Evolutionary conservation across 2,113 vertebrate species (phyloP), one percentile per base, ranked within the genome.

Genomic region (Nibea coibor): DNA sequence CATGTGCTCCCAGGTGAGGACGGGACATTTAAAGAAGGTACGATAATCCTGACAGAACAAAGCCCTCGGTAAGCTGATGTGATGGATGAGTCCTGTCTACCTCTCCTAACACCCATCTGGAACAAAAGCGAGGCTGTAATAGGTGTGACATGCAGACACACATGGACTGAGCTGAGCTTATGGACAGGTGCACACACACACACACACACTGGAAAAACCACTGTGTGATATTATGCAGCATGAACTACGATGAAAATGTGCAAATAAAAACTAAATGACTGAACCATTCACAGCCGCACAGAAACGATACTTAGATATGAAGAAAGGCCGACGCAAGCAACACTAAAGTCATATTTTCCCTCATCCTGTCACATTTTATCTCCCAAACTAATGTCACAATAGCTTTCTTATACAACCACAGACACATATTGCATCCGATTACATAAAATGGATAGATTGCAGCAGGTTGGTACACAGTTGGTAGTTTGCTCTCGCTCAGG

Each of bases 1-100:
- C 66, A 20, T 6, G 22, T 15, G 66, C 57, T 50, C 26, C 57
- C 53, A 48, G 62, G 61, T 62, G 72, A 72, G 24, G 74, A 63
- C 17, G n/a, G 47, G 58, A 39, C 48, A 67, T 69, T 71, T 74
- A 89, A 51, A 72, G 14, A 67, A 26, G 17, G 70, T 45, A 17
- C 39, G 12, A 67, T 72, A 78, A 88, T 87, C 74, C 73, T 16
- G 53, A 28, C 0, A 64, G 79, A 79, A 81, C 43, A 78, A 71
- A 73, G 68, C 20, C 56, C 48, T 80, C 28, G 64, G 70, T 72
- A 53, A 71, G 10, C 73, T 71, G 31, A 77, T 59, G 64, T 75
- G 67, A 81, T 61, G 57, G 76, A 81, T 61, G 59, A 56, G 6
- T 81, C 35, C 54, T 28, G 78, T 74, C 62, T 67, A 17, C 47